A percentile compares a stretch with the other conserved stretches of the same genome.
phyloP scores from a whole-genome alignment of 2,797 vertebrate genomes.

The Morelia viridis region DNA sequence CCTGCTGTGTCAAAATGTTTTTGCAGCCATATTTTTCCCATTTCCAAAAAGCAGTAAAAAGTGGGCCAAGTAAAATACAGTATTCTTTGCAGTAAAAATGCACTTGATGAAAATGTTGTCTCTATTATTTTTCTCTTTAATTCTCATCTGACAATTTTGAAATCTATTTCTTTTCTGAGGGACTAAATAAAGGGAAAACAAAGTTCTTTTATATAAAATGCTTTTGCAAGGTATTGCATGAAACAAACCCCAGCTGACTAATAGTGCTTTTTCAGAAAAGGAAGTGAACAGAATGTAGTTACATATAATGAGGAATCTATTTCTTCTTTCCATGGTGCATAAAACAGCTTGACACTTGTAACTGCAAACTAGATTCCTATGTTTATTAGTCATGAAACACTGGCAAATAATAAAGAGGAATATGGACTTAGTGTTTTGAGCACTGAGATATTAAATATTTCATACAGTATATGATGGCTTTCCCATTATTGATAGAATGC shows the following conservation, averaged over 20 bases:
- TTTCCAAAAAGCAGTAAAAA: neutral
- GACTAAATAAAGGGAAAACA: constrained; percentile 11
- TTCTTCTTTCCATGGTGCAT: neutral
- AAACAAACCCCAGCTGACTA: neutral
- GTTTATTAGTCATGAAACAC: neutral
- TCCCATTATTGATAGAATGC: neutral
- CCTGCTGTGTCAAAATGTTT: constrained; percentile 19
- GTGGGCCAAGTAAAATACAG: neutral
- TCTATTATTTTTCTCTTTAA: constrained; percentile 25
- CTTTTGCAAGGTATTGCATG: neutral
- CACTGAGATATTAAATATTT: neutral
- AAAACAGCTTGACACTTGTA: neutral
- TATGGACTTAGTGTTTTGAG: neutral
- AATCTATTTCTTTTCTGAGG: constrained; percentile 26
- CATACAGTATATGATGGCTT: neutral
- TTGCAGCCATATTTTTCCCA: neutral
- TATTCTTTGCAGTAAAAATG: neutral
- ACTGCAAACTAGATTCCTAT: neutral
- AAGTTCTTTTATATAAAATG: constrained; percentile 10
- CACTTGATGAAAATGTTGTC: neutral
- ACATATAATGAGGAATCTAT: neutral
- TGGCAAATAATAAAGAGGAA: neutral
- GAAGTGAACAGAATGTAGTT: neutral
- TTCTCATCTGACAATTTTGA: constrained; percentile 34
- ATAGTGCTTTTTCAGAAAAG: constrained; percentile 34